Evolutionary conservation across 37 sponge, comb jelly and placozoan genomes (phyloP), one percentile per base, ranked within the genome.

Genomic region (Halichondria panicea): DNA sequence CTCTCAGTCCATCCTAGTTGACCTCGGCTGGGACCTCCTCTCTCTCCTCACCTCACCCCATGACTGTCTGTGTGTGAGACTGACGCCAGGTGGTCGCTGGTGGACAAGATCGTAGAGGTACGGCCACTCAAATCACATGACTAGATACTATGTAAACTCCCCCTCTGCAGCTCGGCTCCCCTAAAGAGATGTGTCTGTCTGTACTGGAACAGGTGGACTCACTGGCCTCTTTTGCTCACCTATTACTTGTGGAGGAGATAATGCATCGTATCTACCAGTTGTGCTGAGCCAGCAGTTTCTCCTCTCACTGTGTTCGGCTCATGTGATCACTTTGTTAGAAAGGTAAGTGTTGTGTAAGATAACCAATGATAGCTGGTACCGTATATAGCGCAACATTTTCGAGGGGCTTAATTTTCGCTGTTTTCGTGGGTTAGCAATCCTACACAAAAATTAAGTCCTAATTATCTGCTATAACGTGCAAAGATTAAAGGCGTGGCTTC

Each of bases 131-230:
- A n/a, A n/a, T n/a, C n/a, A n/a, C n/a, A n/a, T n/a, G n/a, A n/a
- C n/a, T 36, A 36, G 42, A 15, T n/a, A n/a, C n/a, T n/a, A 9
- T 33, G 27, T 21, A 7, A n/a, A 65, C 71, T 50, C n/a, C n/a
- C n/a, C n/a, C n/a, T n/a, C n/a, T n/a, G 25, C 56, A 83, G 89
- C 35, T 79, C 0, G 79, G 81, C 25, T 71, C 86, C 21, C 70
- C 86, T 18, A 90, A 84, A 66, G 91, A 90, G 63, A 90, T 90
- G 86, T 64, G 57, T 36, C 54, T 90, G 52, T 80, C 81, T 38
- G 65, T 90, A 4, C 31, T 90, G 66, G 91, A 90, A 54, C 72
- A 72, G 39, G 68, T 90, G 71, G 83, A 88, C 38, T 45, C 24
- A 25, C 61, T 75, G 22, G 21, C 64, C 8, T 0, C 58, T 54